Evolutionary conservation across 1,140 invertebrate genomes (phyloP).

Genomic region (Bombus pyrosoma): DNA sequence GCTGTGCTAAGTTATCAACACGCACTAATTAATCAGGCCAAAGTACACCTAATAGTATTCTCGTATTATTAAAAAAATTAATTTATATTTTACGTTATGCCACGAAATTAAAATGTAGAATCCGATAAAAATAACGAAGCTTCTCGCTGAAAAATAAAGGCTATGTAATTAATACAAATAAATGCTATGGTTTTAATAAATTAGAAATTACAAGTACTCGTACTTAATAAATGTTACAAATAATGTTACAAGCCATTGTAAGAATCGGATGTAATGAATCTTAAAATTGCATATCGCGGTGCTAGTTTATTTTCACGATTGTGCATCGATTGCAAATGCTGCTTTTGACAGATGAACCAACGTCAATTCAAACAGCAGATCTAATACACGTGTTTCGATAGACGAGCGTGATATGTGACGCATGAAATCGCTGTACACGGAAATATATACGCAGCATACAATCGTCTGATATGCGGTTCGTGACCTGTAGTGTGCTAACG

Average conservation of each 20-base stretch:
- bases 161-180: no score
- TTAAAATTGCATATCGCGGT: background rate
- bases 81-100: no score
- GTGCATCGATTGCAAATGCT: background rate
- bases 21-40: no score
- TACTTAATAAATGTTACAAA: background rate
- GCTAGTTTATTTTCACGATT: constrained; percentile 43
- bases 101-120: no score
- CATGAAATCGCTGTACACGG: background rate
- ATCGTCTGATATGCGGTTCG: background rate
- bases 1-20: no score
- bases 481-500: background rate
- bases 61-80: no score
- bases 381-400: constrained; percentile 27
- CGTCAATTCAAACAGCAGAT: constrained; percentile 24
- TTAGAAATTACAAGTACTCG: no score
- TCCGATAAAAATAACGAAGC: no score
- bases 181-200: no score
- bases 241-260: no score
- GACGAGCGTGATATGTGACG: constrained; percentile 18
- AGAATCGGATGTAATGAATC: background rate
- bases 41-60: no score
- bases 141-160: no score
- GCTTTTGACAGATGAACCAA: constrained; percentile 48
- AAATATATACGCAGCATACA: background rate